Evolutionary conservation across 2,113 vertebrate species (phyloP).

Genomic region (Strix aluco): DNA sequence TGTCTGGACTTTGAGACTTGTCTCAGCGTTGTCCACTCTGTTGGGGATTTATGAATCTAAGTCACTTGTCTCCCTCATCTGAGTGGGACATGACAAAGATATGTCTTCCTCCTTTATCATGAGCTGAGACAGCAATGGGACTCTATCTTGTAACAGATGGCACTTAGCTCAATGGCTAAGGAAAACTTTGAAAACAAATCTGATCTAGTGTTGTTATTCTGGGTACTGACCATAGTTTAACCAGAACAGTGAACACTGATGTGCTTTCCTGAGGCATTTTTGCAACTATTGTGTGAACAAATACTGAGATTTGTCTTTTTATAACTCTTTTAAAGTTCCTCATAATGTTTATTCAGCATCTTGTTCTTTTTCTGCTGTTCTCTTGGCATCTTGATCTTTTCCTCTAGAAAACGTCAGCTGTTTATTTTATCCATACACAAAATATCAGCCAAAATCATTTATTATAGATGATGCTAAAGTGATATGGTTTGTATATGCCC

Average conservation of each 20-base stretch:
- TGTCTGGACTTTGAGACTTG: no score
- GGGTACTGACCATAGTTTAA: not conserved
- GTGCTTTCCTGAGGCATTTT: not conserved
- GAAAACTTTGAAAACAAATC: not conserved
- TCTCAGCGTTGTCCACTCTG: no score
- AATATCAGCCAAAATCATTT: not conserved
- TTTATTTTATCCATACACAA: not conserved
- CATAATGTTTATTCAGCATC: not conserved
- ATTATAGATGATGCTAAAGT: not conserved
- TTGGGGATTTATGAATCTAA: no score
- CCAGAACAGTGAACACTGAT: not conserved
- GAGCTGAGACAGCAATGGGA: not conserved
- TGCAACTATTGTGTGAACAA: not conserved
- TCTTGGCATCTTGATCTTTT: not conserved
- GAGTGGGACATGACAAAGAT: not conserved
- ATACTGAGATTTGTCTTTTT: not conserved
- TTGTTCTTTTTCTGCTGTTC: not conserved
- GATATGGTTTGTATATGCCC: rapidly evolving
- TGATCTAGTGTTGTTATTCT: not conserved
- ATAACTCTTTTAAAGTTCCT: not conserved
- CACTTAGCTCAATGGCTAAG: not conserved
- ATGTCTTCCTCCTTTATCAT: not conserved
- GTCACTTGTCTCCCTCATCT: no score
- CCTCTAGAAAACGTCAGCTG: not conserved
- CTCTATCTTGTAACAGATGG: not conserved